Base-by-base conservation (phyloP, 2,888 invertebrate genomes). In the Leptogaster cylindrica region DNA sequence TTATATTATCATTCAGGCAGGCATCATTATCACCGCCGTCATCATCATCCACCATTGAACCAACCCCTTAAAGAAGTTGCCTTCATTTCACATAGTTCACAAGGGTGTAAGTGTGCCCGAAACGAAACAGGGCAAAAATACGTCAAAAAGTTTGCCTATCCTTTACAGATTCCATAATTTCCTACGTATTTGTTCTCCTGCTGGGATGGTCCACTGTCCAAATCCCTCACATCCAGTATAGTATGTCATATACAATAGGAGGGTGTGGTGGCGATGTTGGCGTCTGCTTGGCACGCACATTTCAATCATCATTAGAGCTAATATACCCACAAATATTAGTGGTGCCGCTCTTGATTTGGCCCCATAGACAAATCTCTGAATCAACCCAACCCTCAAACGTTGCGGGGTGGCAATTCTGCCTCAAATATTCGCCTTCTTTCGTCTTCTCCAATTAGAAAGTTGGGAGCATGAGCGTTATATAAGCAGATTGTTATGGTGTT, bases 281-380 rank as follows among this genome's bases (percentile, higher is more conserved):
- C 65, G 70, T 68, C 71, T 70, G 69, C 68, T 71, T 70, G 72
- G 72, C 71, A 73, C 73, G 74, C 75, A 76, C 80, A 78, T 80
- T 80, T 80, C 80, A 81, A 80, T 81, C 81, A 80, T 80, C 80
- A 80, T 80, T 80, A 80, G 78, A 72, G 76, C 79, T 80, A 80
- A 80, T 80, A 80, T 80, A 80, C 80, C 80, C 81, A 78, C 80
- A 80, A 78, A 79, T 68, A 68, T 68, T 66, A 66, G 70, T 51
- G 66, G 70, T 64, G 41, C 58, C 18, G 58, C 58, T 51, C 55
- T 66, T 66, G 66, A 66, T 66, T 66, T 66, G 52, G 39, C 44
- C 46, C 41, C 31, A 18, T 44, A 46, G 28, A 41, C 46, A 48
- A 46, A 64, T 28, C 31, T 31, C 31, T 18, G 46, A 39, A 12